Conservation (phyloP, 2,113 vertebrate species). For the Peromyscus leucopus region DNA sequence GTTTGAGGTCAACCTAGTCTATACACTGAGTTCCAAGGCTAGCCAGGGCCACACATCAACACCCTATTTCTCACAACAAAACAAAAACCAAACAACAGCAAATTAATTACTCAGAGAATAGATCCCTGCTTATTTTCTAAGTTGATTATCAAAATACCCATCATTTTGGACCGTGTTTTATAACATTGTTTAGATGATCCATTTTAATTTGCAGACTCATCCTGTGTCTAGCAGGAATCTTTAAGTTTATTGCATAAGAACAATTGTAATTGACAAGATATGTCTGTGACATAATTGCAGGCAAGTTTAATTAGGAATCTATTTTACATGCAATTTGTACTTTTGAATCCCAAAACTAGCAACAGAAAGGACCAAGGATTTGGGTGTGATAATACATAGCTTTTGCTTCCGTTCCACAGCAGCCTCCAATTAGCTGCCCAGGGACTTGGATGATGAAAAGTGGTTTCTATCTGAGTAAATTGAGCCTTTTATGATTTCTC, state of each 20-base stretch:
- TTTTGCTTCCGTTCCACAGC: background rate
- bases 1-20: background rate
- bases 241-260: background rate
- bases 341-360: background rate
- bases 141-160: background rate
- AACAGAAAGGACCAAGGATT: background rate
- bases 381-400: background rate
- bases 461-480: background rate
- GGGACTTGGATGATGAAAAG: background rate
- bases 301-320: background rate
- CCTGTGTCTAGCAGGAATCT: background rate
- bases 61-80: background rate
- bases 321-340: background rate
- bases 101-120: background rate
- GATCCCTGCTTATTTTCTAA: background rate
- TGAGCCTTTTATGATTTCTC: background rate
- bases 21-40: background rate
- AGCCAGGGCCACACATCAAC: background rate
- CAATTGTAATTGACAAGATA: background rate
- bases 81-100: background rate
- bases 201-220: background rate
- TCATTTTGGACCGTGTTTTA: background rate
- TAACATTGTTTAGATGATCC: background rate
- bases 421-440: slow-evolving; percentile 21
- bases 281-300: background rate